phyloP scores from a whole-genome alignment of 2,888 invertebrate genomes.

The Pogonocherus hispidulus region DNA sequence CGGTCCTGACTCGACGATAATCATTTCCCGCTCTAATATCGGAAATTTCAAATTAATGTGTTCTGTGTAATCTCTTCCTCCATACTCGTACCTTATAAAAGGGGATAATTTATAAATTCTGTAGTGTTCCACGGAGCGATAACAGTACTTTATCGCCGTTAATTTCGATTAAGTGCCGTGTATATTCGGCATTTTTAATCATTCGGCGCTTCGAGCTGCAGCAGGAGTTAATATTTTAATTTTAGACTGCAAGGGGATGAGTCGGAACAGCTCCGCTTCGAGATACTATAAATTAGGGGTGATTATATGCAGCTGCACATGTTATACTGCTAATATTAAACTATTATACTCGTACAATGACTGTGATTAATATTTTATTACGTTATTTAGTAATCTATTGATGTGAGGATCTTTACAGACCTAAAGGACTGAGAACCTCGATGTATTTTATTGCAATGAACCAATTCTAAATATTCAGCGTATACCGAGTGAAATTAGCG shows the following conservation, averaged over 20 bases:
- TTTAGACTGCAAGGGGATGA: background rate
- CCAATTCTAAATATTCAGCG: too few relatives aligned
- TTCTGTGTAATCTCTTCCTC: constrained; percentile 62
- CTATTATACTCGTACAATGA: too few relatives aligned
- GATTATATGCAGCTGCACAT: too few relatives aligned
- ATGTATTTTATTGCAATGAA: too few relatives aligned
- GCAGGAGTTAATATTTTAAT: constrained; percentile 33
- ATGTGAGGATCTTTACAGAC: too few relatives aligned
- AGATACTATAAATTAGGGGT: background rate
- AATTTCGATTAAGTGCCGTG: constrained; percentile 51
- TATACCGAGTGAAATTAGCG: background rate
- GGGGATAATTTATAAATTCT: constrained; percentile 59
- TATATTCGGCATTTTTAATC: constrained; percentile 46
- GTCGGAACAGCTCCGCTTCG: background rate
- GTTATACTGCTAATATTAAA: too few relatives aligned
- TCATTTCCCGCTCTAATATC: constrained; percentile 51
- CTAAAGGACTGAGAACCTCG: too few relatives aligned
- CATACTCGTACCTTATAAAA: constrained; percentile 58
- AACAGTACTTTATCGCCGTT: constrained; percentile 58
- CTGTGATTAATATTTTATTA: too few relatives aligned
- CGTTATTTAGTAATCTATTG: too few relatives aligned
- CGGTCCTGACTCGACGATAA: constrained; percentile 14
- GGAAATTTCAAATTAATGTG: constrained; percentile 63
- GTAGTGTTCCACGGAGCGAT: constrained; percentile 57
- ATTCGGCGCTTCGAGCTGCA: constrained; percentile 15